Conservation (phyloP, 1,140 invertebrate genomes). For the Eulimnadia texana region DNA sequence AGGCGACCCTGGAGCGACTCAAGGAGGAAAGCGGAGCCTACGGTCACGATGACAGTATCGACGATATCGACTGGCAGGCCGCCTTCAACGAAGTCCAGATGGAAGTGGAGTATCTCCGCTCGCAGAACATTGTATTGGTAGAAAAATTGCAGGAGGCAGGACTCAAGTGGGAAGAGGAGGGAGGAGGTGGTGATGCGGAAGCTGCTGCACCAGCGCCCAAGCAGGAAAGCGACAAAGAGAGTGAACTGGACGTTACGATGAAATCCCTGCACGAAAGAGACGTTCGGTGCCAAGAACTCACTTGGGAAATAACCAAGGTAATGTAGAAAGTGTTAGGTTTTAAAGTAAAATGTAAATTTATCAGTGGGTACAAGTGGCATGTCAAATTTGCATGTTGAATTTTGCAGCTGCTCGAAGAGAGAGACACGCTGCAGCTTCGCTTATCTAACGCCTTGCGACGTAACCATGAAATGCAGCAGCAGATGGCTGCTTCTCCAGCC, state of each 20-base stretch:
- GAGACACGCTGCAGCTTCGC: conserved; percentile 63
- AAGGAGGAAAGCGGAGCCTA: conserved; percentile 20
- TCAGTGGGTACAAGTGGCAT: neutral
- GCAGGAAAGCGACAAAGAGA: conserved; percentile 21
- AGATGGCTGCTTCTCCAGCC: neutral
- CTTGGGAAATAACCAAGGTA: conserved; percentile 59
- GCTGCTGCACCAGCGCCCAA: conserved; percentile 15
- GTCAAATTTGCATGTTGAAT: conserved; percentile 13
- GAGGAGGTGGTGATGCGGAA: neutral
- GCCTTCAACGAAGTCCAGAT: conserved; percentile 13
- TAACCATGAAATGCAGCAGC: conserved; percentile 38
- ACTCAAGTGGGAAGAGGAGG: conserved; percentile 15
- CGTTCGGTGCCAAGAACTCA: conserved; percentile 73
- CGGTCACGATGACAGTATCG: conserved; percentile 17
- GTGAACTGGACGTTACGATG: conserved; percentile 61
- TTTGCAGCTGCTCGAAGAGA: conserved; percentile 52
- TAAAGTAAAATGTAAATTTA: neutral
- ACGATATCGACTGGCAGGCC: conserved; percentile 21
- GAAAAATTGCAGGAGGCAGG: conserved; percentile 5
- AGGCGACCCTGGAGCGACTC: conserved; percentile 18
- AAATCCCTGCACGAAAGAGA: conserved; percentile 77
- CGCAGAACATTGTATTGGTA: conserved; percentile 13
- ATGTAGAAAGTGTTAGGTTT: neutral
- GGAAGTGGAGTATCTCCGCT: conserved; percentile 19
- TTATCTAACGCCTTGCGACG: conserved; percentile 60